Percentiles rank a stretch among this genome's conserved stretches.
These are phyloP conservation scores for Triplophysa bombifrons DNA, from an alignment of 2,797 vertebrate species.

Conservation along the genomic window DNA sequence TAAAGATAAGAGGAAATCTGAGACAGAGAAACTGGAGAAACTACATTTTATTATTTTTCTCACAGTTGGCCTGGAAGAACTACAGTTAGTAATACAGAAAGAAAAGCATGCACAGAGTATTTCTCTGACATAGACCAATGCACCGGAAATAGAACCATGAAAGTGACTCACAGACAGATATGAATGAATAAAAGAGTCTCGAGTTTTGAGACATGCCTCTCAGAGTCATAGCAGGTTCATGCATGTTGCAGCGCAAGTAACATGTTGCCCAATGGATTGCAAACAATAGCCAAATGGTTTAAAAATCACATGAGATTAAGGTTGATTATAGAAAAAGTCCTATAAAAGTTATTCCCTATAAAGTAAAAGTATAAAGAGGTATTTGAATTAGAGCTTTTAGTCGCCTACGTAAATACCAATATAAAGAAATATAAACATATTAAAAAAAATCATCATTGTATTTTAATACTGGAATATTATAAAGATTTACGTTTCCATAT, in stretches of 20 bases:
- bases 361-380: no score
- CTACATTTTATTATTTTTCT: neutral
- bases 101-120: neutral
- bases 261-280: constrained; percentile 5
- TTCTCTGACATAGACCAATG: no score
- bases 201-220: neutral
- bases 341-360: no score
- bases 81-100: neutral
- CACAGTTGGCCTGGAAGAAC: neutral
- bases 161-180: constrained; percentile 27
- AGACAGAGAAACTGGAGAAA: constrained; percentile 20
- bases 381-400: no score
- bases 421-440: no score
- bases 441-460: no score
- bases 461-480: no score
- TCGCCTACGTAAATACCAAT: no score
- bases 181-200: constrained; percentile 5
- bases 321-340: neutral
- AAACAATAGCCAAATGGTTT: constrained; percentile 20
- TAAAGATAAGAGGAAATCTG: neutral
- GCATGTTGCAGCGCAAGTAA: constrained; percentile 27
- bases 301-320: neutral
- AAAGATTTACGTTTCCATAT: no score
- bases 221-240: constrained; percentile 34
- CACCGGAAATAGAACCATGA: neutral